A percentile compares a stretch with the other conserved stretches of the same genome.
Conservation (phyloP, 1,140 invertebrate genomes). For the Phortica variegata region DNA sequence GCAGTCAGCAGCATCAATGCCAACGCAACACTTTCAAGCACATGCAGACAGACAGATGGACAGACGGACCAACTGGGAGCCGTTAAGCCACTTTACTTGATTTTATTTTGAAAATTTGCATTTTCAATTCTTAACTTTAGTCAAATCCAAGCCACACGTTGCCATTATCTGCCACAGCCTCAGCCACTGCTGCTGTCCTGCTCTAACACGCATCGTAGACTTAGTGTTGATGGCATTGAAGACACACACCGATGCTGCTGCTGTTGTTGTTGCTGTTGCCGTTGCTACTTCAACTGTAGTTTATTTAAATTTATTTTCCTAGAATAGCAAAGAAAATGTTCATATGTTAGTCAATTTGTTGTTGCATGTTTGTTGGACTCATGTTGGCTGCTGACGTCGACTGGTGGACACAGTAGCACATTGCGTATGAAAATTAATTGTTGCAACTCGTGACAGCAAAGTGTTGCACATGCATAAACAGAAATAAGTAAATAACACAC, state of each 20-base stretch:
- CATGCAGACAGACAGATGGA: not conserved
- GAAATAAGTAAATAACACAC: too few relatives aligned
- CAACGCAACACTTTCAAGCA: conserved; percentile 7
- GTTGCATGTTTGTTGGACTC: conserved; percentile 17
- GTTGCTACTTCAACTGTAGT: conserved; percentile 1
- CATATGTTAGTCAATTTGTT: conserved; percentile 49
- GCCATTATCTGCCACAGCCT: too few relatives aligned
- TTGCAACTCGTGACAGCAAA: conserved; percentile 48
- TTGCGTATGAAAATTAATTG: conserved; percentile 54
- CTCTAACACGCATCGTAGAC: too few relatives aligned
- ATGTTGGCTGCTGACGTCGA: conserved; percentile 20
- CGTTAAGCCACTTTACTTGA: conserved; percentile 24
- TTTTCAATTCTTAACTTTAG: conserved; percentile 28
- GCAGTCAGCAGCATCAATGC: not conserved
- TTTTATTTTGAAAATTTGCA: conserved; percentile 46
- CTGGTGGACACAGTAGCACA: conserved; percentile 6
- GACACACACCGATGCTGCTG: not conserved
- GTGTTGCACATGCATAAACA: too few relatives aligned
- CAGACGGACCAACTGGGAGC: not conserved
- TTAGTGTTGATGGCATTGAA: too few relatives aligned
- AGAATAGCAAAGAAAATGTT: conserved; percentile 46
- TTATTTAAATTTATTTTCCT: conserved; percentile 54
- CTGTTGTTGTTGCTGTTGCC: not conserved
- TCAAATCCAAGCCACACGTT: too few relatives aligned
- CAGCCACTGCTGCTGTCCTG: too few relatives aligned